Conservation (phyloP, 2,113 vertebrate genomes). For the Coregonus clupeaformis region DNA sequence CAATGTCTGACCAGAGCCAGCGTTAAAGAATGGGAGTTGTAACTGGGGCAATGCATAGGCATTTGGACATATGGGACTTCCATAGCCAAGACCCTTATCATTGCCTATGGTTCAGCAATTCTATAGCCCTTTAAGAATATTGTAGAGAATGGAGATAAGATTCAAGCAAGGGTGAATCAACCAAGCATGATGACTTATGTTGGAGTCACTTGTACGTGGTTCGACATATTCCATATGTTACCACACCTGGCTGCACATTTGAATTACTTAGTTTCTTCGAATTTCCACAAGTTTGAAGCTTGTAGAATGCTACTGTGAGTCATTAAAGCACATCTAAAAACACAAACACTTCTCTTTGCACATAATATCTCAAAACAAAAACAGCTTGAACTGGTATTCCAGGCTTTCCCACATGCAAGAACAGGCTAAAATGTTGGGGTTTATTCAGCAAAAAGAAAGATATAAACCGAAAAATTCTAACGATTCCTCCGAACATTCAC, state of each 20-base stretch:
- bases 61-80: neutral
- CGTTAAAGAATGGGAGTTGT: neutral
- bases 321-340: too few species aligned
- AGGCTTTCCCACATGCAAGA: too few species aligned
- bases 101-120: neutral
- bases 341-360: too few species aligned
- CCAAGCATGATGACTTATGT: neutral
- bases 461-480: too few species aligned
- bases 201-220: neutral
- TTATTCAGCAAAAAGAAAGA: too few species aligned
- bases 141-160: neutral
- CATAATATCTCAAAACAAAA: too few species aligned
- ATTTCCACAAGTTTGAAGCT: neutral
- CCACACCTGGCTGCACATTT: neutral
- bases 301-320: neutral
- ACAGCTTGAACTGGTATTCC: too few species aligned
- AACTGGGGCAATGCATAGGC: neutral
- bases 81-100: neutral
- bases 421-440: too few species aligned
- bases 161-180: neutral
- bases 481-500: too few species aligned
- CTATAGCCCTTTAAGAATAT: neutral
- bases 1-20: constrained; percentile 7
- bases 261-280: too few species aligned
- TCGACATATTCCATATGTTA: neutral